phyloP scores from a whole-genome alignment of 2,888 invertebrate genomes.

The Tachystola acroxantha region DNA sequence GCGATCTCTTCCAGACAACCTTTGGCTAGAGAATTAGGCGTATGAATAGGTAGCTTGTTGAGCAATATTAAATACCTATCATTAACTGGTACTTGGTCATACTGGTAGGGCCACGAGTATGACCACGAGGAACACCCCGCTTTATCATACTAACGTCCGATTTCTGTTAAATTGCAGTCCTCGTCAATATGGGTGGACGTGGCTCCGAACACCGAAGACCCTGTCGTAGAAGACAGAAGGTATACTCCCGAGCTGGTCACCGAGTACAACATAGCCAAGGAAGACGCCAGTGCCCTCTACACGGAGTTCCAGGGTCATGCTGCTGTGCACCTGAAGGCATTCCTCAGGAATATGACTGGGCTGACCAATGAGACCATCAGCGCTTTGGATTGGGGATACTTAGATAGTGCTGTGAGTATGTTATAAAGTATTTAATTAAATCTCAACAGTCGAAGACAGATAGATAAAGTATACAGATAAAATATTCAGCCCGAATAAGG shows the following conservation, averaged over 20 bases:
- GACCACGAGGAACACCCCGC: too few species aligned
- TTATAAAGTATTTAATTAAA: too few species aligned
- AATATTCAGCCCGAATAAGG: too few species aligned
- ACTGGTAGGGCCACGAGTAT: too few species aligned
- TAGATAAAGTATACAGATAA: too few species aligned
- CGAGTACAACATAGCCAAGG: slow-evolving; percentile 38
- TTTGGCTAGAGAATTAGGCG: too few species aligned
- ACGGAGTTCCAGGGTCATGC: slow-evolving; percentile 51
- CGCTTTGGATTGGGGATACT: slow-evolving; percentile 17
- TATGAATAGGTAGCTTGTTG: too few species aligned
- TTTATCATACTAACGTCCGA: too few species aligned
- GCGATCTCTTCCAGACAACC: too few species aligned
- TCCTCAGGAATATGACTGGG: slow-evolving; percentile 41
- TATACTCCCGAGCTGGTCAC: slow-evolving; percentile 39
- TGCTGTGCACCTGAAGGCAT: slow-evolving; percentile 42
- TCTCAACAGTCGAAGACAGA: too few species aligned
- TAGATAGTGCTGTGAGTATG: slow-evolving; percentile 36
- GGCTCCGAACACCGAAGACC: slow-evolving; percentile 15
- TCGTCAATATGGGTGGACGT: slow-evolving; percentile 30
- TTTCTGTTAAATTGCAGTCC: slow-evolving; percentile 23
- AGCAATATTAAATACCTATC: too few species aligned
- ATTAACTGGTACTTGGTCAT: too few species aligned
- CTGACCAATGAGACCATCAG: slow-evolving; percentile 31
- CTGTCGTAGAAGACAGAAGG: slow-evolving; percentile 28
- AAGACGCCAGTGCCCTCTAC: slow-evolving; percentile 51